phyloP scores from a whole-genome alignment of 2,888 invertebrate genomes.

The Agriopis aurantiaria region DNA sequence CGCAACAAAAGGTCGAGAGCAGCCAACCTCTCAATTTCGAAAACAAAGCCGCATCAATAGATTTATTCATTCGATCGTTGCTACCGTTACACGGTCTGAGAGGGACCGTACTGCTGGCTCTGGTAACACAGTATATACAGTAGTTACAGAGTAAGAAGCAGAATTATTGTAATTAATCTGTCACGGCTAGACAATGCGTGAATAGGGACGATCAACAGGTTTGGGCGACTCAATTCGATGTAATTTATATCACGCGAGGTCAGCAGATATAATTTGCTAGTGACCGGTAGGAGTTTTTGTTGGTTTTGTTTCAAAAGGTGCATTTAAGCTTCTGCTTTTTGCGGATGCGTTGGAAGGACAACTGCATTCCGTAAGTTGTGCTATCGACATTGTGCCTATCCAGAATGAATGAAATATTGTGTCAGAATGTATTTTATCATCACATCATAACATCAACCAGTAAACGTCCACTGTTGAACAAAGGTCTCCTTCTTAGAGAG shows the following conservation, averaged over 20 bases:
- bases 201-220: slow-evolving; percentile 33
- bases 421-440: too few relatives aligned
- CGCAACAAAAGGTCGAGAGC: slow-evolving; percentile 32
- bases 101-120: slow-evolving; percentile 39
- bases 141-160: slow-evolving; percentile 8
- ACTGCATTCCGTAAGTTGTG: not conserved
- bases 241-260: slow-evolving; percentile 34
- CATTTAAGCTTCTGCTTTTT: not conserved
- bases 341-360: slow-evolving; percentile 4
- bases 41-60: slow-evolving; percentile 79
- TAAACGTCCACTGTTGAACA: too few relatives aligned
- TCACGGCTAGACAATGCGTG: slow-evolving; percentile 38
- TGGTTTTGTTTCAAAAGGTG: not conserved
- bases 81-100: slow-evolving; percentile 74
- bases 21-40: slow-evolving; percentile 79
- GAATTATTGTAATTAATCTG: slow-evolving; percentile 43
- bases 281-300: slow-evolving; percentile 6
- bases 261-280: slow-evolving; percentile 14
- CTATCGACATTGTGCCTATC: too few relatives aligned
- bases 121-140: not conserved
- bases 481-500: too few relatives aligned
- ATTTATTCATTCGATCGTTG: slow-evolving; percentile 72
- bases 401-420: too few relatives aligned
- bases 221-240: slow-evolving; percentile 37
- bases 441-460: too few relatives aligned